Percentiles rank a stretch among this genome's conserved stretches.
Conservation (phyloP, 2,113 vertebrate species). For the Azemiops feae region DNA sequence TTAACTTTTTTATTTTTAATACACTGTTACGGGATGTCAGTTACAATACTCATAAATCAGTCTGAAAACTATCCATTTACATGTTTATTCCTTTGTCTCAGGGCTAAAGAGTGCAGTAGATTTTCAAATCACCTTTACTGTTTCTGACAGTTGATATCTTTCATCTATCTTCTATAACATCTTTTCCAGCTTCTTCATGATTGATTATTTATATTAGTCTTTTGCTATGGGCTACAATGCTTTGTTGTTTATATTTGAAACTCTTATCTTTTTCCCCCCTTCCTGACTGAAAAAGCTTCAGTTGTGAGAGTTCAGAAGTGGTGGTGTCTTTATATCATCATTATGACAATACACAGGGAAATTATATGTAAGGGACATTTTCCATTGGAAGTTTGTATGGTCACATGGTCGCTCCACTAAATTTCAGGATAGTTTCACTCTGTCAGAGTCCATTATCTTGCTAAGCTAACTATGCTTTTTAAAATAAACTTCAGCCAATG, state of each 20-base stretch:
- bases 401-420: neutral
- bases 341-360: neutral
- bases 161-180: neutral
- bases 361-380: neutral
- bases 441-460: neutral
- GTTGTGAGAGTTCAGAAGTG: neutral
- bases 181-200: neutral
- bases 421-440: neutral
- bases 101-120: constrained; percentile 9
- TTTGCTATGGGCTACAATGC: neutral
- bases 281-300: neutral
- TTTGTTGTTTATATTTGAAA: constrained; percentile 21
- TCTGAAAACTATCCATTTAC: constrained; percentile 1
- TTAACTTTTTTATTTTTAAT: neutral
- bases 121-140: constrained; percentile 22
- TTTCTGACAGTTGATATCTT: constrained; percentile 19
- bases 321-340: neutral
- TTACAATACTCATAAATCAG: constrained; percentile 23
- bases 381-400: neutral
- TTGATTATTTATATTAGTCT: constrained; percentile 11
- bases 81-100: constrained; percentile 27
- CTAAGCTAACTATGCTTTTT: neutral
- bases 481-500: neutral
- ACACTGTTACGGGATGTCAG: neutral
- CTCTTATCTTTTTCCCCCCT: neutral